A percentile compares a stretch with the other conserved stretches of the same genome.
Conservation (phyloP, 2,888 invertebrate genomes). For the Nomada hirtipes region DNA sequence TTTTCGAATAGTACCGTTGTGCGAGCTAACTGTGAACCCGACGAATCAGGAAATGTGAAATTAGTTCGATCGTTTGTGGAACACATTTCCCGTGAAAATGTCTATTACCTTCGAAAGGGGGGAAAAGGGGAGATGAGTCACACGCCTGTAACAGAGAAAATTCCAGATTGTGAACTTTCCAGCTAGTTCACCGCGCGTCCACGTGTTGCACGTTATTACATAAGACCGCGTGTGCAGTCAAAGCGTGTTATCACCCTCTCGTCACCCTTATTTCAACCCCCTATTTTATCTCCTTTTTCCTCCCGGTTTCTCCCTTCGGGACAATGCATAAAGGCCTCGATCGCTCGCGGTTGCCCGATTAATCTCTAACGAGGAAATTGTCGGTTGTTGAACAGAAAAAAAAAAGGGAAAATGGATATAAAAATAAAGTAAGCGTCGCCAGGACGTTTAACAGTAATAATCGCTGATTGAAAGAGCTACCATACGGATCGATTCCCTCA, state of each 20-base stretch:
- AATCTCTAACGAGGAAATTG: constrained; percentile 15
- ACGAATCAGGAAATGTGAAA: background rate
- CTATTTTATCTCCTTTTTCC: background rate
- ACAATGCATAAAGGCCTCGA: constrained; percentile 10
- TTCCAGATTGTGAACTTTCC: constrained; percentile 26
- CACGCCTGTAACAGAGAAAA: constrained; percentile 6
- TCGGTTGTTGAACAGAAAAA: too few relatives aligned
- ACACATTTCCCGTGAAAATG: background rate
- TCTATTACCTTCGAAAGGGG: constrained; percentile 13
- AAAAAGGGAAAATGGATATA: background rate
- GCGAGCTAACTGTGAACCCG: background rate
- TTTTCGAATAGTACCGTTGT: background rate
- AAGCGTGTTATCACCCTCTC: constrained; percentile 18
- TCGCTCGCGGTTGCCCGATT: constrained; percentile 17
- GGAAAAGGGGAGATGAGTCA: constrained; percentile 28
- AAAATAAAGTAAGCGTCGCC: background rate
- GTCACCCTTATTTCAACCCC: constrained; percentile 3
- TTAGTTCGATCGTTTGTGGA: background rate
- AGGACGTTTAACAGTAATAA: background rate
- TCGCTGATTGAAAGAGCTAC: background rate
- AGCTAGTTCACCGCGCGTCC: constrained; percentile 34
- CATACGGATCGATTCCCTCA: constrained; percentile 17
- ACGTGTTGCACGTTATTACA: constrained; percentile 45
- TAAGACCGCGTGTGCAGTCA: constrained; percentile 10
- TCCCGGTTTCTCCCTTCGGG: constrained; percentile 7